Evolutionary conservation across 2,797 vertebrate genomes (phyloP).

Genomic region (Hemitrygon akajei): DNA sequence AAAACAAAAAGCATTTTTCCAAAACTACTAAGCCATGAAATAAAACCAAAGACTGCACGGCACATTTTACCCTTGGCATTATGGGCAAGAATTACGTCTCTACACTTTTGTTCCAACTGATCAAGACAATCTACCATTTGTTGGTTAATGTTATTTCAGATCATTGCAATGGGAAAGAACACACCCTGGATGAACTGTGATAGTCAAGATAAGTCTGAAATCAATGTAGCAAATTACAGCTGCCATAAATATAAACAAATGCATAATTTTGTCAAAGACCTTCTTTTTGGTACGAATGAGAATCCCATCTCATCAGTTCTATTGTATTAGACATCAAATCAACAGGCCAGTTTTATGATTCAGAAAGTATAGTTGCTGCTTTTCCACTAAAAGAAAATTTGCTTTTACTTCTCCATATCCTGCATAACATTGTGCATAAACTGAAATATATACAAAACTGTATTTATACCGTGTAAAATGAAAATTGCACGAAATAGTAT

Average conservation of each 20-base stretch:
- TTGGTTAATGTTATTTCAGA: neutral
- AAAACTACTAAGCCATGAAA: neutral
- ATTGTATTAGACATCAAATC: neutral
- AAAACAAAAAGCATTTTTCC: neutral
- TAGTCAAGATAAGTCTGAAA: neutral
- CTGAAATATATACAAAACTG: neutral
- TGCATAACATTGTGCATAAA: neutral
- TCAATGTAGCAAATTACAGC: neutral
- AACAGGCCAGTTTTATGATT: neutral
- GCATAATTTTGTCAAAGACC: neutral
- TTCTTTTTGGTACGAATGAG: neutral
- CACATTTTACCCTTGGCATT: neutral
- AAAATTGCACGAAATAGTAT: neutral
- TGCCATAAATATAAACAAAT: constrained; percentile 6
- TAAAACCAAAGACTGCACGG: neutral
- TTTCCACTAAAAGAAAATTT: neutral
- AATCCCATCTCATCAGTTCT: neutral
- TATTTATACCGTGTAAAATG: neutral
- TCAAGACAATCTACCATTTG: neutral
- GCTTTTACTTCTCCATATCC: neutral
- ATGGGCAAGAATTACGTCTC: neutral
- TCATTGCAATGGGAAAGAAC: neutral
- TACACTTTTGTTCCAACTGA: neutral
- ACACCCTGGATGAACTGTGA: neutral
- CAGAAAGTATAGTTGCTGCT: neutral